Evolutionary conservation across 2,113 vertebrate species (phyloP).

Genomic region (Rafetus swinhoei): DNA sequence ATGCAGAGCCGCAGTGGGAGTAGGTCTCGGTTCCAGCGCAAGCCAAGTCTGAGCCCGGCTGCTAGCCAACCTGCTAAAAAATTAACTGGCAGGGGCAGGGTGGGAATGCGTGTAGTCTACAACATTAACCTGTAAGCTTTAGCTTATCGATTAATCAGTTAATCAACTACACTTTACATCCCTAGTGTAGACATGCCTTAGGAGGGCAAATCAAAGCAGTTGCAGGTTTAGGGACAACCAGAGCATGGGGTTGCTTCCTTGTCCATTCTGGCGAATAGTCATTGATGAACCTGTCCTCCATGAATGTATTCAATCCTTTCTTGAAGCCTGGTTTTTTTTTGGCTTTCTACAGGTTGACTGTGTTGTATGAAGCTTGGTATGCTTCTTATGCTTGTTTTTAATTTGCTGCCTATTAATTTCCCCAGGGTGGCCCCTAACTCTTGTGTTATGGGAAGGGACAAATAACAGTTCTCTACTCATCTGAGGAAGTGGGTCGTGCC

Average conservation of each 20-base stretch:
- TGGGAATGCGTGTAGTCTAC: no score
- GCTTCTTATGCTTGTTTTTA: not conserved
- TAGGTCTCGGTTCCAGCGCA: no score
- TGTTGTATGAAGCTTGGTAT: not conserved
- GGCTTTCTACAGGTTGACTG: not conserved
- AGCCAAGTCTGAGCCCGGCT: no score
- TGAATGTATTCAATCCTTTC: not conserved
- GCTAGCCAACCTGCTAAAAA: no score
- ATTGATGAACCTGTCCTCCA: not conserved
- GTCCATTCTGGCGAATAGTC: not conserved
- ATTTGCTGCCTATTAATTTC: not conserved
- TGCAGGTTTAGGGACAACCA: no score
- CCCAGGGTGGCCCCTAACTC: not conserved
- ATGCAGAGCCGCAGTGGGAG: no score
- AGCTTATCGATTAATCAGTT: no score
- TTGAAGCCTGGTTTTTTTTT: not conserved
- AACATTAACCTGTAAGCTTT: no score
- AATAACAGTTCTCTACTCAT: not conserved
- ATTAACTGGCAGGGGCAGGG: no score
- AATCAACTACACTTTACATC: no score
- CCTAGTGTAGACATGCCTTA: not conserved
- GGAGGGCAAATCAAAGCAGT: not conserved
- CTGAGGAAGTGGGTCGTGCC: no score
- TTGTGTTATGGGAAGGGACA: not conserved
- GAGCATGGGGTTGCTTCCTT: not conserved